phyloP scores from a whole-genome alignment of 2,113 vertebrate genomes.

The Crotophaga sulcirostris region DNA sequence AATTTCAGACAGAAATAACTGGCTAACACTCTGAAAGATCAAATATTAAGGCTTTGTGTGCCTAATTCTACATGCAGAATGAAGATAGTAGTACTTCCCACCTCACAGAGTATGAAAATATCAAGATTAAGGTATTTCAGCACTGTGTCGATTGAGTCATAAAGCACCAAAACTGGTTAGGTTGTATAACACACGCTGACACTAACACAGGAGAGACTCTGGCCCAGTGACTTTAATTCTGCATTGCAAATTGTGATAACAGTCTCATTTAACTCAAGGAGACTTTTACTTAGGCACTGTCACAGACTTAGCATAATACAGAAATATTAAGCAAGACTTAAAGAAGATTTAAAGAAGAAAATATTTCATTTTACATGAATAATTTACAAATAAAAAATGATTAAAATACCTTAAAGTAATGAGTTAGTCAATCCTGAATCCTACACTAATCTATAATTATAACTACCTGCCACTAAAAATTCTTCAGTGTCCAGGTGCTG shows the following conservation, averaged over 20 bases:
- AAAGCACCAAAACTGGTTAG: neutral
- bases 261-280: neutral
- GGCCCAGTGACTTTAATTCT: slow-evolving; percentile 4
- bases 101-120: neutral
- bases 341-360: slow-evolving; percentile 36
- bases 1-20: neutral
- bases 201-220: neutral
- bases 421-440: neutral
- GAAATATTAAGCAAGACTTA: neutral
- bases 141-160: neutral
- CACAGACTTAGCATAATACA: neutral
- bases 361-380: neutral
- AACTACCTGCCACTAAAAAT: neutral
- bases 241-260: slow-evolving; percentile 15
- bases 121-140: neutral
- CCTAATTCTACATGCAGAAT: neutral
- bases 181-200: neutral
- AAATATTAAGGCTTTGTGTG: neutral
- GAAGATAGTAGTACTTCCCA: neutral
- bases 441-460: neutral
- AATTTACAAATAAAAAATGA: neutral
- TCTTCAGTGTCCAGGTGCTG: neutral
- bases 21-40: neutral
- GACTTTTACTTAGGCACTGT: neutral
- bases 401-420: neutral